phyloP scores from a whole-genome alignment of 2,888 invertebrate genomes.

The Rotaria magnacalcarata region DNA sequence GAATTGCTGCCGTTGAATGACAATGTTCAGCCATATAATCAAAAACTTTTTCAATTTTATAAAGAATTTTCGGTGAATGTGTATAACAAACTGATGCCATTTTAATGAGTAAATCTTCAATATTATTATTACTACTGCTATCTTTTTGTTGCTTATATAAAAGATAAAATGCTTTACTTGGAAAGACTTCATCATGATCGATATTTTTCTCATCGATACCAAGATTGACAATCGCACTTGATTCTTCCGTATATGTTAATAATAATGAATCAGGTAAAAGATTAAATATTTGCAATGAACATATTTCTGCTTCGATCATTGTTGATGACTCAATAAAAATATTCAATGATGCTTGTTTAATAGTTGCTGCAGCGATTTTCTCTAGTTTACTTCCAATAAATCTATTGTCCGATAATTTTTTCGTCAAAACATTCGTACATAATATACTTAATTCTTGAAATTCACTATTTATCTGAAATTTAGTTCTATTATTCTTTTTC shows the following conservation, averaged over 20 bases:
- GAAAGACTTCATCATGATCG: neutral
- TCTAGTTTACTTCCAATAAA: neutral
- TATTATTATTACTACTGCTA: neutral
- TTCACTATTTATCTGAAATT: constrained; percentile 28
- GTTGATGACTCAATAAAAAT: neutral
- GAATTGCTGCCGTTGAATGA: neutral
- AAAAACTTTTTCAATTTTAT: constrained; percentile 31
- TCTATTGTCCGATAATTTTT: neutral
- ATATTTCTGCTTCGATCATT: constrained; percentile 6
- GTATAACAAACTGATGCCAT: constrained; percentile 44
- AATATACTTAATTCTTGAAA: constrained; percentile 37
- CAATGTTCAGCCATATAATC: constrained; percentile 25
- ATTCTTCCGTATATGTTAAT: neutral
- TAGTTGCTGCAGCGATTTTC: constrained; percentile 12
- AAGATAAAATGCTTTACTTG: neutral
- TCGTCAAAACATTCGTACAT: neutral
- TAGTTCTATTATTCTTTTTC: neutral
- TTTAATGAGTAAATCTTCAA: constrained; percentile 32
- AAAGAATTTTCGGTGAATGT: constrained; percentile 38
- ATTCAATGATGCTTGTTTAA: neutral
- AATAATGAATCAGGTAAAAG: neutral
- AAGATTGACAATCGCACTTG: constrained; percentile 10
- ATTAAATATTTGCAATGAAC: constrained; percentile 28
- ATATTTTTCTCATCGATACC: constrained; percentile 1
- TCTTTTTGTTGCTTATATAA: neutral